Base-by-base conservation (phyloP, 2,113 vertebrate species). In the Dissostichus mawsoni region DNA sequence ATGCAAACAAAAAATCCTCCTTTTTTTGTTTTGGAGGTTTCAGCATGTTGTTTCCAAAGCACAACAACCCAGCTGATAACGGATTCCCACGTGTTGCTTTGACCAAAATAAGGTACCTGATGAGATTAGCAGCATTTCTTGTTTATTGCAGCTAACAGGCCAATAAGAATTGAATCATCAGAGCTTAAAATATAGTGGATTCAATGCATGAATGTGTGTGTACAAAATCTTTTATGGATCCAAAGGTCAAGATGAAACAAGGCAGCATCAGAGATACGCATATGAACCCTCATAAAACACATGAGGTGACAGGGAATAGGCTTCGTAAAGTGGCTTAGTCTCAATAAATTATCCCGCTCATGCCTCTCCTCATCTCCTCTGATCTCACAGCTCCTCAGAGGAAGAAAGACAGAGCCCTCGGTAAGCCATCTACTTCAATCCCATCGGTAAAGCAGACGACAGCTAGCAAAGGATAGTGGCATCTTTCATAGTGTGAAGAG, bases 221-320 rank as follows among this genome's bases (percentile, higher is more conserved):
- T 62, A 48, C 20, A 9, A 33, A 74, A 70, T 51, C 5, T 74
- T 11, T 44, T 68, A 67, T 68, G 47, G 41, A 13, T 78, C 56
- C 76, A 78, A 78, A 81, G 86, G 71, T 86, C 41, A 81, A 74
- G 58, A 53, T 11, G 58, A 76, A 56, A 33, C 36, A 29, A 16
- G 47, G 58, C 44, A 53, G 2, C 20, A 5, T 58, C 18, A 18
- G 5, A 9, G 11, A 2, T 0, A 44, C 0, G 23, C 53, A 70
- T 41, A 23, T 20, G 25, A 50, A 62, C 18, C 14, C 8, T 73
- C 65, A 75, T 90, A 80, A 87, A 87, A 29, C 67, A 79, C 51
- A 33, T 36, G n/a, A 71, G 4, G 11, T 74, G 83, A 64, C 66
- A 23, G 66, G 5, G 16, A 69, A 83, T 11, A 29, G 74, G 29